These are phyloP conservation scores for Leuctra nigra DNA, from an alignment of 2,888 invertebrate species.

Conservation along the genomic window DNA sequence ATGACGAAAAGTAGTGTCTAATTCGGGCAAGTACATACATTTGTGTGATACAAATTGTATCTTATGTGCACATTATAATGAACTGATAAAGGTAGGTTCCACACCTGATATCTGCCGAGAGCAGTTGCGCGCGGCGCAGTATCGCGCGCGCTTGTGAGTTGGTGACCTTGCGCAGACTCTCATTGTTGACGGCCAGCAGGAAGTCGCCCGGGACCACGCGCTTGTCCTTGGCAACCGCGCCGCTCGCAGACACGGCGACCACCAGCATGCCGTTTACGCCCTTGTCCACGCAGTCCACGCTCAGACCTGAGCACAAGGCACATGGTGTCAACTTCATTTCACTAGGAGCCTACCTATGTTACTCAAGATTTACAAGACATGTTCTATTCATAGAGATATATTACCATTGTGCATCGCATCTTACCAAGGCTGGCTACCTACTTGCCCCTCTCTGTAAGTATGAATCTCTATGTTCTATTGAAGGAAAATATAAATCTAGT, in stretches of 20 bases:
- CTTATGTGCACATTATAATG: too few relatives aligned
- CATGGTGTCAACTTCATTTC: too few relatives aligned
- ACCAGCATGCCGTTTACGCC: conserved; percentile 48
- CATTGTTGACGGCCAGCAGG: conserved; percentile 50
- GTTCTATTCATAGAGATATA: too few relatives aligned
- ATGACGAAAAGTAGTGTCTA: too few relatives aligned
- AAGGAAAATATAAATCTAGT: too few relatives aligned
- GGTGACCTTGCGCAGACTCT: conserved; percentile 48
- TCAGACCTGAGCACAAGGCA: conserved; percentile 42
- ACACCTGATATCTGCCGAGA: conserved; percentile 50
- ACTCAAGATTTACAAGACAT: too few relatives aligned
- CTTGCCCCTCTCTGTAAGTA: too few relatives aligned
- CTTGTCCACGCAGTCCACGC: conserved; percentile 49
- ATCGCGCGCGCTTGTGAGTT: conserved; percentile 52
- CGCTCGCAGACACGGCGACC: conserved; percentile 41
- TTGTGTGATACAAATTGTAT: background rate
- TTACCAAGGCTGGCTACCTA: too few relatives aligned
- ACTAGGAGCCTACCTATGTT: too few relatives aligned
- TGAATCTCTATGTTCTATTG: too few relatives aligned
- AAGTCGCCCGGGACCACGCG: conserved; percentile 51
- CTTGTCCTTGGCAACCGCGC: conserved; percentile 51
- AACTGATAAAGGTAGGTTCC: background rate
- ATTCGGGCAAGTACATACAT: background rate
- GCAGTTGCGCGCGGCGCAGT: conserved; percentile 48
- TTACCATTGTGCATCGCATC: too few relatives aligned